Conservation (phyloP, 2,888 invertebrate genomes). For the Itoplectis maculator region DNA sequence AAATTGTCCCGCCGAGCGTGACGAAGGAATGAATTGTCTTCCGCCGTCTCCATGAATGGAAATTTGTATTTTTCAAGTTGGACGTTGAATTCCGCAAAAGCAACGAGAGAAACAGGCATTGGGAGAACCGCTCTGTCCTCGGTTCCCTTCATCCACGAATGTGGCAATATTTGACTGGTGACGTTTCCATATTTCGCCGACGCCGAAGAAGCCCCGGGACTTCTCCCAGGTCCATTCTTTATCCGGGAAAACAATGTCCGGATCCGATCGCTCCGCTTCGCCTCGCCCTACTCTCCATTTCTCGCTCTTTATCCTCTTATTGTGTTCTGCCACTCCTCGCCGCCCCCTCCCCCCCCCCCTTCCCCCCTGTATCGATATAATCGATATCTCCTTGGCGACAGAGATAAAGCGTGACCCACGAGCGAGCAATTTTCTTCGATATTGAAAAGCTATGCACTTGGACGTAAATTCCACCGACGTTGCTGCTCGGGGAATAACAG, state of each 20-base stretch:
- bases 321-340: constrained; percentile 30
- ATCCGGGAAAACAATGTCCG: constrained; percentile 45
- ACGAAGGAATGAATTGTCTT: constrained; percentile 42
- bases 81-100: background rate
- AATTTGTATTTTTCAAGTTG: constrained; percentile 21
- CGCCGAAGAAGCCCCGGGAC: background rate
- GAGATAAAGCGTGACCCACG: constrained; percentile 39
- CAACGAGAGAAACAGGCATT: background rate
- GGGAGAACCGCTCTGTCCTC: background rate
- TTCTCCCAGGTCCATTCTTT: background rate
- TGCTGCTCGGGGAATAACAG: constrained; percentile 2
- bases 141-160: background rate
- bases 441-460: constrained; percentile 43
- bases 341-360: constrained; percentile 16
- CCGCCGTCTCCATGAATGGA: constrained; percentile 6
- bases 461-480: constrained; percentile 33
- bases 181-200: constrained; percentile 3
- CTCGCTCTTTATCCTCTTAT: constrained; percentile 30
- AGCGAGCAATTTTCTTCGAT: constrained; percentile 44
- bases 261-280: constrained; percentile 1
- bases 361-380: constrained; percentile 50
- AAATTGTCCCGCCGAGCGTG: constrained; percentile 25
- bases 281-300: constrained; percentile 8
- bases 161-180: constrained; percentile 25
- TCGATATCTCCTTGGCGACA: constrained; percentile 57